Evolutionary conservation across 2,113 vertebrate species (phyloP).

Genomic region (Excalfactoria chinensis): DNA sequence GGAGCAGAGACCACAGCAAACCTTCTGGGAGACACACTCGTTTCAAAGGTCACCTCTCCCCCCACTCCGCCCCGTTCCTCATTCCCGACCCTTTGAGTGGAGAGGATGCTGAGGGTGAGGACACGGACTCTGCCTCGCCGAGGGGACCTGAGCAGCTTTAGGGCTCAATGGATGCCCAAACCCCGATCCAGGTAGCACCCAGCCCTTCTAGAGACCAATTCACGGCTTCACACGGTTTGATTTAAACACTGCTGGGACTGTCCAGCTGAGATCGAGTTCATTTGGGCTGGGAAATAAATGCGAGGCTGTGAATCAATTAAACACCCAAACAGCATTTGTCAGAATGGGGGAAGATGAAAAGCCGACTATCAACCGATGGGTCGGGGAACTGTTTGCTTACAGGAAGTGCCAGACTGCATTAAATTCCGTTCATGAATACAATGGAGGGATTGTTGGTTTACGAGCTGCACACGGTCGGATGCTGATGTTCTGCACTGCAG

Average conservation of each 20-base stretch:
- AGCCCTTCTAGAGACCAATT: background rate
- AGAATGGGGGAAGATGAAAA: background rate
- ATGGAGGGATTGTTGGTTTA: background rate
- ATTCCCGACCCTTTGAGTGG: background rate
- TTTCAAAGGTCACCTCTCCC: background rate
- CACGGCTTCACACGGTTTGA: background rate
- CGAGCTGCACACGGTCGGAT: background rate
- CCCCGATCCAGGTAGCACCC: background rate
- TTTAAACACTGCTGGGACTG: rapidly evolving
- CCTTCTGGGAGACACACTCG: too few species aligned
- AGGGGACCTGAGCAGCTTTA: background rate
- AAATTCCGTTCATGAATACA: background rate
- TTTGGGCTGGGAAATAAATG: background rate
- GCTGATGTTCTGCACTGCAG: background rate
- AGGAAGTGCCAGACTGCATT: background rate
- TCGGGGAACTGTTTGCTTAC: background rate
- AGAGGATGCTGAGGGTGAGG: background rate
- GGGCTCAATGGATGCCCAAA: rapidly evolving
- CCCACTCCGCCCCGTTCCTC: background rate
- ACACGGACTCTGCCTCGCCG: background rate
- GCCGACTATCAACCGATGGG: background rate
- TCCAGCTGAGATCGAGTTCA: background rate
- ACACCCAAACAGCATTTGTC: background rate
- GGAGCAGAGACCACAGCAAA: background rate
- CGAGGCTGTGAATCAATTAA: background rate